A percentile compares a stretch with the other conserved stretches of the same genome.
These are phyloP conservation scores for Nomada goodeniana DNA, from an alignment of 2,888 invertebrate genomes.

Conservation along the genomic window DNA sequence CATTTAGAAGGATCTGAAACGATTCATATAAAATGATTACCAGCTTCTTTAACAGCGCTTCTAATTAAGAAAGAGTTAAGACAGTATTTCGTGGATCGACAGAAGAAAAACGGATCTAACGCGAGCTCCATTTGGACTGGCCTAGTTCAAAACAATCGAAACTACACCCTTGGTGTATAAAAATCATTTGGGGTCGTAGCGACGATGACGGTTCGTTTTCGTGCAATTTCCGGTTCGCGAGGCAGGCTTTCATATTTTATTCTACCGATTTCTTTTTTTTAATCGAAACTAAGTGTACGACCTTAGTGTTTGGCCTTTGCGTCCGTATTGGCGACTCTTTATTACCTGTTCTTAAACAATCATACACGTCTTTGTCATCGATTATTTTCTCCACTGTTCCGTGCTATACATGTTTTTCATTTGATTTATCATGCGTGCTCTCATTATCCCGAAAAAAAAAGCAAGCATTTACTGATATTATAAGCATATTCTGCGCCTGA, in stretches of 20 bases:
- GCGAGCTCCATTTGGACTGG: constrained; percentile 41
- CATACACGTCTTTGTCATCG: constrained; percentile 11
- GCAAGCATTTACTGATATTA: constrained; percentile 62
- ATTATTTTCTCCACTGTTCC: constrained; percentile 19
- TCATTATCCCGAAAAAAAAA: constrained; percentile 49
- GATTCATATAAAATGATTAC: background rate
- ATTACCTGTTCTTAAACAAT: background rate
- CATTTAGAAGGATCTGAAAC: background rate
- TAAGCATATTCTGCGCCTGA: constrained; percentile 73
- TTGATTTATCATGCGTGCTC: constrained; percentile 58
- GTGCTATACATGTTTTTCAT: constrained; percentile 27
- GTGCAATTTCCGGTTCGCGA: constrained; percentile 20
- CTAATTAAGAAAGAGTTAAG: constrained; percentile 20
- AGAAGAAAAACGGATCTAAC: background rate
- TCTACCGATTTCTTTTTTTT: background rate
- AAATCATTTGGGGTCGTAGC: constrained; percentile 24
- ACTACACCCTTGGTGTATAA: constrained; percentile 5
- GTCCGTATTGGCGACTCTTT: constrained; percentile 1
- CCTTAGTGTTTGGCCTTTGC: background rate
- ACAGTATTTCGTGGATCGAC: background rate
- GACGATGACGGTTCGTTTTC: constrained; percentile 19
- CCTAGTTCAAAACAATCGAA: constrained; percentile 50
- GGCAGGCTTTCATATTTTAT: background rate
- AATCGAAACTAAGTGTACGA: background rate
- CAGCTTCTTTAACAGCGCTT: constrained; percentile 2